phyloP scores from a whole-genome alignment of 2,113 vertebrate genomes.

The Carassius carassius region DNA sequence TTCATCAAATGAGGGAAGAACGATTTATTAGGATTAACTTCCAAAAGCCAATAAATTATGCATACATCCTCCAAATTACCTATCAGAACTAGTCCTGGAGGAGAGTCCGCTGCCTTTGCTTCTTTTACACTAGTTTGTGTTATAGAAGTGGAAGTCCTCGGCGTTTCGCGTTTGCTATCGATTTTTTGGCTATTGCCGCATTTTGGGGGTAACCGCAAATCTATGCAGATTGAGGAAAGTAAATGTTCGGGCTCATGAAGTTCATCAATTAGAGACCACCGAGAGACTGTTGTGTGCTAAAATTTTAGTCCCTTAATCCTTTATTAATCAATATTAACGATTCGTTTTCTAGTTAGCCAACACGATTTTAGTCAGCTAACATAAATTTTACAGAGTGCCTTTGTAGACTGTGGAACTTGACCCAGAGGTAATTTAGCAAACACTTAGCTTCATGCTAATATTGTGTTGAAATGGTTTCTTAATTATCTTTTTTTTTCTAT shows the following conservation, averaged over 20 bases:
- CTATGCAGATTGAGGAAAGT: constrained; percentile 7
- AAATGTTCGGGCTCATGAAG: constrained; percentile 24
- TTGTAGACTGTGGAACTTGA: background rate
- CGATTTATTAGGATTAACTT: constrained; percentile 80
- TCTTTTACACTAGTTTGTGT: constrained; percentile 26
- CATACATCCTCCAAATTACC: constrained; percentile 72
- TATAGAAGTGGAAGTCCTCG: constrained; percentile 25
- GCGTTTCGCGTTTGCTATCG: constrained; percentile 20
- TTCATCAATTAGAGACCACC: constrained; percentile 33
- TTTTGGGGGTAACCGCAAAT: background rate
- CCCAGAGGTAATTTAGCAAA: background rate
- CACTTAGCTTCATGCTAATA: background rate
- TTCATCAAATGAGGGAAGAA: constrained; percentile 61
- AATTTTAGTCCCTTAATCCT: constrained; percentile 5
- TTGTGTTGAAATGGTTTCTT: constrained; percentile 17
- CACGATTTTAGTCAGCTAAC: background rate
- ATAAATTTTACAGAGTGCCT: background rate
- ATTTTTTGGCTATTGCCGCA: constrained; percentile 6
- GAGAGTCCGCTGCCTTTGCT: constrained; percentile 50
- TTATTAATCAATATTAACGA: constrained; percentile 24
- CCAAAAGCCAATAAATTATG: constrained; percentile 75
- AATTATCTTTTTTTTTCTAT: constrained; percentile 41
- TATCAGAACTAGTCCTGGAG: constrained; percentile 65
- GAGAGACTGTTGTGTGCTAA: background rate
- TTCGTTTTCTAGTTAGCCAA: constrained; percentile 11